Base-by-base conservation (phyloP, 2,113 vertebrate species). In the Pelmatolapia mariae region DNA sequence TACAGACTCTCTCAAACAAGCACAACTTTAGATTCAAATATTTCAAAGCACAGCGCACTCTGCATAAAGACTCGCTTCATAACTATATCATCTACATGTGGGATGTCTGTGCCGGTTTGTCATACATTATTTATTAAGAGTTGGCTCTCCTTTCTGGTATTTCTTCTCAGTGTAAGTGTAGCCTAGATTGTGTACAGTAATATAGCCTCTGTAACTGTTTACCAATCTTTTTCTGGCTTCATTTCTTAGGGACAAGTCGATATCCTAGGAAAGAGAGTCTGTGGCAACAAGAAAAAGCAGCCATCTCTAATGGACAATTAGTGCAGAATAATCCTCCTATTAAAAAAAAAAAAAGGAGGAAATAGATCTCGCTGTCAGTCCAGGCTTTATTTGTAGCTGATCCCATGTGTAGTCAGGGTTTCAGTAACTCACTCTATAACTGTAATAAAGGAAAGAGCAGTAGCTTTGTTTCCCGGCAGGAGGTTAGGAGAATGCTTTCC, bases 271-370 rank as follows among this genome's bases (percentile, higher is more conserved):
- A 76, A 36, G 43, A 24, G 71, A 40, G 31, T 87, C 36, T 83
- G 33, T 47, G 9, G 36, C 40, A 81, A 22, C 33, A 68, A 68
- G 63, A 56, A 85, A 82, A 59, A 53, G 31, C 85, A 63, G 54
- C 29, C 8, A 2, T 45, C 43, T 89, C 36, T 89, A 88, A 88
- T 87, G 83, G 81, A 86, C 85, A 86, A 80, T 91, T 88, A 91
- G 73, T 26, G 59, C 81, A 54, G 54, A 80, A 86, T 87, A 53
- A 81, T 89, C 31, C 40, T 2, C 10, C 12, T 73, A 56, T 83
- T 57, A 11, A 26, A 73, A 47, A 47, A 40, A 38, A 22, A 52
- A 68, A 15, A 26, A 52, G 45, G 80, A 11, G 29, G 56, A 38
- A 57, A 63, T 19, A 22, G 66, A 73, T 1, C 7, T 57, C 4